These are phyloP conservation scores for Busseola fusca DNA, from an alignment of 2,888 invertebrate genomes.

Conservation along the genomic window DNA sequence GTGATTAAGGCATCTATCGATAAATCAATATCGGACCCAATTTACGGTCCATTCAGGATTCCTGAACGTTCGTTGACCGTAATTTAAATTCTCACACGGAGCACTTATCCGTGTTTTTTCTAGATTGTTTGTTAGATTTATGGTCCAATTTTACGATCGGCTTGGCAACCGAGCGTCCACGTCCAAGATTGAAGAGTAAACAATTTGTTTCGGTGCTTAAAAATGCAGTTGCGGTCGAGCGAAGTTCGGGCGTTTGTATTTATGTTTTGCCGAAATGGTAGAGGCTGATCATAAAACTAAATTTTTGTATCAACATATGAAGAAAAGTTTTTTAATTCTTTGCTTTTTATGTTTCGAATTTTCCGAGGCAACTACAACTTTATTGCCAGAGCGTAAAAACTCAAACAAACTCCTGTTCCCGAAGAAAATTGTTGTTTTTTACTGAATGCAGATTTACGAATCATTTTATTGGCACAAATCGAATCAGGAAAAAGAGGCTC, in stretches of 20 bases:
- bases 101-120: conserved; percentile 54
- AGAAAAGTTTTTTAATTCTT: conserved; percentile 80
- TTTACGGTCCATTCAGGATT: conserved; percentile 39
- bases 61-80: conserved; percentile 37
- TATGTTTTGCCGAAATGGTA: conserved; percentile 48
- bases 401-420: conserved; percentile 45
- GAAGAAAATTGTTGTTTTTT: conserved; percentile 50
- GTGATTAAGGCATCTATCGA: conserved; percentile 30
- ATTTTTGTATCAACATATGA: conserved; percentile 77
- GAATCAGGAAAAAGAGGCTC: conserved; percentile 32
- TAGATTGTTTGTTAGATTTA: conserved; percentile 61
- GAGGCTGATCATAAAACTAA: conserved; percentile 74
- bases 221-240: conserved; percentile 67
- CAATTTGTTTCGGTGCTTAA: conserved; percentile 66
- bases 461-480: conserved; percentile 40
- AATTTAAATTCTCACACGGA: conserved; percentile 54
- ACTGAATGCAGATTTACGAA: conserved; percentile 49
- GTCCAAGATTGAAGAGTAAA: conserved; percentile 63
- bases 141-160: conserved; percentile 62
- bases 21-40: conserved; percentile 38
- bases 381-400: conserved; percentile 56
- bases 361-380: conserved; percentile 57
- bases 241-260: conserved; percentile 46
- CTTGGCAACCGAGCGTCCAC: conserved; percentile 47
- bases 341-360: conserved; percentile 70